These are phyloP conservation scores for Empidonax alnorum DNA, from an alignment of 2,113 vertebrate genomes.

Conservation along the genomic window DNA sequence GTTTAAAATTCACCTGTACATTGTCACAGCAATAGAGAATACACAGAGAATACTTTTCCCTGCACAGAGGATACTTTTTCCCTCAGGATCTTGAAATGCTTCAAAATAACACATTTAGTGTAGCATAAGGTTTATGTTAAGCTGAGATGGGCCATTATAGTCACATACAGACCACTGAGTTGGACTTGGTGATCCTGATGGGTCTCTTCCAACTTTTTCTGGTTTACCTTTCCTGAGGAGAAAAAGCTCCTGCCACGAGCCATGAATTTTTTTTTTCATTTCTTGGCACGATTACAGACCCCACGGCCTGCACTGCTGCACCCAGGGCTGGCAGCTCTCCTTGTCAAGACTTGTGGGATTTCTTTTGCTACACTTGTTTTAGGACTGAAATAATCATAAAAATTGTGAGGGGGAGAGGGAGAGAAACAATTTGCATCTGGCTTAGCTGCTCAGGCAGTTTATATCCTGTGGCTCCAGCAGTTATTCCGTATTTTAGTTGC, in stretches of 20 bases:
- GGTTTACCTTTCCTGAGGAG: background rate
- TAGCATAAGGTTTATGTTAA: background rate
- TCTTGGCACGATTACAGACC: background rate
- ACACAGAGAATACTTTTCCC: background rate
- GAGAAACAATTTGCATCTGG: background rate
- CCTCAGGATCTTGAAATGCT: background rate
- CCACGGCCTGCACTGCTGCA: rapidly evolving
- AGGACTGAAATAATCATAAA: background rate
- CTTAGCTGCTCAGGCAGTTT: background rate
- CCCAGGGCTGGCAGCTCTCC: background rate
- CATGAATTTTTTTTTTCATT: background rate
- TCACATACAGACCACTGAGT: background rate
- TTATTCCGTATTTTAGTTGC: rapidly evolving
- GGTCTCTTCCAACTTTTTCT: background rate
- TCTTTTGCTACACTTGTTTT: background rate
- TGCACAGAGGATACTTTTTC: background rate
- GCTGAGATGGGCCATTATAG: too few relatives aligned
- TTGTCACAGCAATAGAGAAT: background rate
- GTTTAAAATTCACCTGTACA: background rate
- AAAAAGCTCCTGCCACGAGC: background rate
- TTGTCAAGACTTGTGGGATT: background rate
- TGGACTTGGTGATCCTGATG: background rate
- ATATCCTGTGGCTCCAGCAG: background rate
- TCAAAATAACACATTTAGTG: background rate
- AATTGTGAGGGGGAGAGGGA: background rate